phyloP scores from a whole-genome alignment of 2,113 vertebrate species.

The Dinomys branickii region DNA sequence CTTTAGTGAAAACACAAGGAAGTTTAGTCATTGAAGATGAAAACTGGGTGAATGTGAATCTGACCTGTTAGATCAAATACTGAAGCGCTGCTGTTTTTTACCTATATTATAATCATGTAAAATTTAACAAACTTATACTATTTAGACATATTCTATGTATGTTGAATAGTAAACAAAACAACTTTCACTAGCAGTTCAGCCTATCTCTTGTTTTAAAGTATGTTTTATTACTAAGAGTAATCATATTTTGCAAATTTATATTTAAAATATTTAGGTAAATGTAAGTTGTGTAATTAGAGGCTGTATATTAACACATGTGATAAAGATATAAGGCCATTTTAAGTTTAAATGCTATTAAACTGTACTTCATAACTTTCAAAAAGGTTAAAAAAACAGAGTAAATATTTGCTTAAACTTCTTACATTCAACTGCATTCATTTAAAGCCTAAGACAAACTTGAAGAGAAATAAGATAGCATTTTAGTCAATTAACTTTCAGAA shows the following conservation, averaged over 20 bases:
- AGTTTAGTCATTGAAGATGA: constrained; percentile 38
- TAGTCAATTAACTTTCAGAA: not conserved
- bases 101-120: constrained; percentile 47
- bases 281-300: not conserved
- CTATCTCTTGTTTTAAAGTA: not conserved
- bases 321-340: not conserved
- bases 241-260: not conserved
- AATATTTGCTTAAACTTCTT: not conserved
- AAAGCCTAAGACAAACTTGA: not conserved
- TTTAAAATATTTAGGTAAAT: not conserved
- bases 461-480: not conserved
- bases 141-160: not conserved
- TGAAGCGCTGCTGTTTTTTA: not conserved
- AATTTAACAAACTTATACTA: not conserved
- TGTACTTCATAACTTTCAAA: not conserved
- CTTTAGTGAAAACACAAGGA: not conserved
- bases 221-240: not conserved
- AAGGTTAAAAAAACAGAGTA: not conserved
- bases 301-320: not conserved
- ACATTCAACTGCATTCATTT: not conserved
- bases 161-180: not conserved
- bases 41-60: not conserved
- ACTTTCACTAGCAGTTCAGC: not conserved
- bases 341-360: not conserved
- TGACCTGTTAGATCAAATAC: constrained; percentile 5